These are phyloP conservation scores for Diorhabda sublineata DNA, from an alignment of 1,140 invertebrate species.

Conservation along the genomic window DNA sequence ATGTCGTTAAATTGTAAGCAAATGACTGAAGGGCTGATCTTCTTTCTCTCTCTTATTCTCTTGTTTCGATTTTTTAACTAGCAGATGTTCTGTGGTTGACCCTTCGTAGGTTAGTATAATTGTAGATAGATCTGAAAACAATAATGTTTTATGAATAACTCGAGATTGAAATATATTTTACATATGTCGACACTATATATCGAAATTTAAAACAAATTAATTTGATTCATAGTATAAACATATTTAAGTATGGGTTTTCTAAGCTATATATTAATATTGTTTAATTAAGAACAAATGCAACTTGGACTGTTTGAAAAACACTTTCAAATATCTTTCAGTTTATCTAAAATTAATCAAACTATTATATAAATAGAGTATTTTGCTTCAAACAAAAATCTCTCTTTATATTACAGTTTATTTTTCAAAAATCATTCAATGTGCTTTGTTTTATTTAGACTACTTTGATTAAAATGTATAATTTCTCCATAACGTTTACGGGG, in stretches of 20 bases:
- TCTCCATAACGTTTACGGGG: too few relatives aligned
- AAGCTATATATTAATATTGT: background rate
- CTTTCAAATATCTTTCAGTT: background rate
- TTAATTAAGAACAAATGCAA: background rate
- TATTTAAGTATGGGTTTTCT: too few relatives aligned
- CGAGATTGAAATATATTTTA: background rate
- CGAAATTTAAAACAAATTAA: too few relatives aligned
- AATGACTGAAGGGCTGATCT: slow-evolving; percentile 14
- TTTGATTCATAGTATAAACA: too few relatives aligned
- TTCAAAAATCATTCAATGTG: too few relatives aligned
- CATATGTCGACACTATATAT: background rate
- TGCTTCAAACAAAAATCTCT: background rate
- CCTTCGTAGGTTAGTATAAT: slow-evolving; percentile 14
- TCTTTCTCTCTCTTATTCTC: slow-evolving; percentile 12
- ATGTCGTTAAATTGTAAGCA: slow-evolving; percentile 7
- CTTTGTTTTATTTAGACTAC: too few relatives aligned
- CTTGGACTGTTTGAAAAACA: background rate
- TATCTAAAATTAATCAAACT: background rate
- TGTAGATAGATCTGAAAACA: slow-evolving; percentile 23
- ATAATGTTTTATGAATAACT: background rate
- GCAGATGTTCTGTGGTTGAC: slow-evolving; percentile 20
- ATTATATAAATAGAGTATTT: background rate
- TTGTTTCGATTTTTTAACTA: slow-evolving; percentile 14
- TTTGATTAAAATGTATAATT: too few relatives aligned
- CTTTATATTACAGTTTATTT: too few relatives aligned